phyloP scores from a whole-genome alignment of 2,888 invertebrate species.

The Stegophylla sp. region DNA sequence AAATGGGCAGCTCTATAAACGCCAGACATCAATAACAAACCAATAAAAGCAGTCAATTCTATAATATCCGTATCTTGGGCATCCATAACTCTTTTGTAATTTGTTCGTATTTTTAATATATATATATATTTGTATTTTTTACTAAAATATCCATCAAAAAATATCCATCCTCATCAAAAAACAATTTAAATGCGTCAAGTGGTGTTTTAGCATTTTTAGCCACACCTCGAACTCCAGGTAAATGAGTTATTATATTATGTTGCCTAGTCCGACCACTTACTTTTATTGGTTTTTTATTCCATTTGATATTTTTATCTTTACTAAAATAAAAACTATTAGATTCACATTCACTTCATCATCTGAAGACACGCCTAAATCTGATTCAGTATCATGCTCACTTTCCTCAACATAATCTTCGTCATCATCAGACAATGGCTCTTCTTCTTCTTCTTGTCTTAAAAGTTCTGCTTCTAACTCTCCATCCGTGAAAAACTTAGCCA shows the following conservation, averaged over 20 bases:
- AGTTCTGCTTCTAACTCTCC: too few relatives aligned
- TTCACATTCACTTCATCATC: slow-evolving; percentile 9
- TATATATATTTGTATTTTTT: slow-evolving; percentile 28
- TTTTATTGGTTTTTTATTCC: slow-evolving; percentile 34
- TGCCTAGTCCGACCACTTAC: slow-evolving; percentile 29
- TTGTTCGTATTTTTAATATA: slow-evolving; percentile 8
- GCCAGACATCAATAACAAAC: slow-evolving; percentile 31
- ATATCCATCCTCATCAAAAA: slow-evolving; percentile 12
- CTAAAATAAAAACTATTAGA: slow-evolving; percentile 32
- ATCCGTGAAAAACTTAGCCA: too few relatives aligned
- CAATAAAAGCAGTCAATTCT: slow-evolving; percentile 28
- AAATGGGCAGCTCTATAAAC: slow-evolving; percentile 26
- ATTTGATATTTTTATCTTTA: slow-evolving; percentile 31
- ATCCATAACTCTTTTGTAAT: slow-evolving; percentile 16
- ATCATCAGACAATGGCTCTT: too few relatives aligned
- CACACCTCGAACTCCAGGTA: slow-evolving; percentile 21
- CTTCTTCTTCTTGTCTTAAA: too few relatives aligned
- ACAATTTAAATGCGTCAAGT: slow-evolving; percentile 17
- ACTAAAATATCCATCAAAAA: slow-evolving; percentile 23
- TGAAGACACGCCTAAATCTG: slow-evolving; percentile 11
- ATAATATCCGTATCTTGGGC: slow-evolving; percentile 16
- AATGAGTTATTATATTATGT: slow-evolving; percentile 39
- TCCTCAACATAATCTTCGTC: slow-evolving; percentile 30
- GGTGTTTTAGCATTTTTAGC: slow-evolving; percentile 2
- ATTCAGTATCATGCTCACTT: slow-evolving; percentile 2